Percentiles rank a stretch among this genome's conserved stretches.
Conservation (phyloP, 2,797 vertebrate genomes). For the Enteromius anoplus region DNA sequence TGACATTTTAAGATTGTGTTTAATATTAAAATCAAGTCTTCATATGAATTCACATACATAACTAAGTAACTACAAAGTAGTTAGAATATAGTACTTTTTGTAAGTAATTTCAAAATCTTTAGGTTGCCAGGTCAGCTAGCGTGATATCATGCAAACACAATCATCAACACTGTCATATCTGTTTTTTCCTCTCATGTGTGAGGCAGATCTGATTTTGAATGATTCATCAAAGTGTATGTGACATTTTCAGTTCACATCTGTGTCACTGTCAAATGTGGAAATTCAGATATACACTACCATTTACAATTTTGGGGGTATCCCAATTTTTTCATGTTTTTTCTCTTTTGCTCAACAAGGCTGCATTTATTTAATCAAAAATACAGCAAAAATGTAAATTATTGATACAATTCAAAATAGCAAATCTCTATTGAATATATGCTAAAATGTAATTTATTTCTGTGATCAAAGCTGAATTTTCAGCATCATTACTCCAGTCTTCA, state of each 20-base stretch:
- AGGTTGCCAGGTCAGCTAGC: background rate
- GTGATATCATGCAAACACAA: background rate
- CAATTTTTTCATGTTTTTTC: too few species aligned
- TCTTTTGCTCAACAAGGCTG: too few species aligned
- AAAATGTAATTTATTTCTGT: background rate
- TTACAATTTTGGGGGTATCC: too few species aligned
- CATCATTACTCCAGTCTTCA: background rate
- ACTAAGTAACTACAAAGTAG: too few species aligned
- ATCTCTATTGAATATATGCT: background rate
- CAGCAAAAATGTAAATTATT: too few species aligned
- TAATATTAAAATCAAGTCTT: background rate
- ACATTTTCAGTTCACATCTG: conserved; percentile 13
- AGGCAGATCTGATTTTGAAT: background rate
- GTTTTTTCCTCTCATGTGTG: background rate
- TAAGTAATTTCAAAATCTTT: background rate
- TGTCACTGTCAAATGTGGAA: background rate
- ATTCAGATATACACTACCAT: background rate
- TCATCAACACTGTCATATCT: background rate
- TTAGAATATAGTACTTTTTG: too few species aligned
- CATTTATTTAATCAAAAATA: too few species aligned
- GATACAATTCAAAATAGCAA: background rate
- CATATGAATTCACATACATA: too few species aligned
- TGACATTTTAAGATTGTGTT: background rate
- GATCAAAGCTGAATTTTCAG: background rate
- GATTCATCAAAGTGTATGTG: background rate